phyloP scores from a whole-genome alignment of 2,888 invertebrate genomes.

The Cryptosula pallasiana region DNA sequence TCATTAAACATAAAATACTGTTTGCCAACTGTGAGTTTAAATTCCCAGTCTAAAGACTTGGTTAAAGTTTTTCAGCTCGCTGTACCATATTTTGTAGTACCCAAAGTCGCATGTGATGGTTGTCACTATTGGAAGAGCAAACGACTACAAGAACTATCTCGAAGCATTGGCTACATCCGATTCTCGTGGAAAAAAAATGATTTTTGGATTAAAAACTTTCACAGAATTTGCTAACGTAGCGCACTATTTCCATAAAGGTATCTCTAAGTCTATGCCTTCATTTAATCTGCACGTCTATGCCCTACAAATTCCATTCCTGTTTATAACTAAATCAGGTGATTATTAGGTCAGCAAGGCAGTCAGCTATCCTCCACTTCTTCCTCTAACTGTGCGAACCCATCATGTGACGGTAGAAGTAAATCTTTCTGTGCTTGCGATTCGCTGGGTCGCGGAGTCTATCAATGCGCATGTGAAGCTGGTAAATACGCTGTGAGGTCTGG shows the following conservation, averaged over 20 bases:
- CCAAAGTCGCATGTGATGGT: constrained; percentile 1
- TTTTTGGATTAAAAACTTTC: background rate
- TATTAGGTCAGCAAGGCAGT: background rate
- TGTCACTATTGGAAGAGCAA: background rate
- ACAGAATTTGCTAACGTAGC: background rate
- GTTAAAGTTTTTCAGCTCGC: too few species aligned
- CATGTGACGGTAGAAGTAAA: background rate
- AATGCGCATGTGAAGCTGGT: background rate
- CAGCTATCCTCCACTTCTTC: background rate
- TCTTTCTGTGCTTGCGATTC: constrained; percentile 8
- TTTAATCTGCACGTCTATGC: background rate
- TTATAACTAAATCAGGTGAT: background rate
- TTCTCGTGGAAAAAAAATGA: background rate
- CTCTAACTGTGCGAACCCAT: background rate
- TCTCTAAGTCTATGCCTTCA: background rate
- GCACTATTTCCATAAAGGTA: background rate
- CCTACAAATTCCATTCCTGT: too few species aligned
- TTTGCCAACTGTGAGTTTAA: background rate
- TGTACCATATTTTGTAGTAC: background rate
- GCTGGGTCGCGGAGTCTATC: background rate
- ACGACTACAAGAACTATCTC: background rate
- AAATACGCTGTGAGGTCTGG: background rate
- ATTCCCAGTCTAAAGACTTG: background rate
- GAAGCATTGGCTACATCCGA: background rate
- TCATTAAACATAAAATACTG: too few species aligned